Percentiles rank a stretch among this genome's conserved stretches.
Conservation (phyloP, 1,140 invertebrate genomes). For the Meloidogyne exigua region DNA sequence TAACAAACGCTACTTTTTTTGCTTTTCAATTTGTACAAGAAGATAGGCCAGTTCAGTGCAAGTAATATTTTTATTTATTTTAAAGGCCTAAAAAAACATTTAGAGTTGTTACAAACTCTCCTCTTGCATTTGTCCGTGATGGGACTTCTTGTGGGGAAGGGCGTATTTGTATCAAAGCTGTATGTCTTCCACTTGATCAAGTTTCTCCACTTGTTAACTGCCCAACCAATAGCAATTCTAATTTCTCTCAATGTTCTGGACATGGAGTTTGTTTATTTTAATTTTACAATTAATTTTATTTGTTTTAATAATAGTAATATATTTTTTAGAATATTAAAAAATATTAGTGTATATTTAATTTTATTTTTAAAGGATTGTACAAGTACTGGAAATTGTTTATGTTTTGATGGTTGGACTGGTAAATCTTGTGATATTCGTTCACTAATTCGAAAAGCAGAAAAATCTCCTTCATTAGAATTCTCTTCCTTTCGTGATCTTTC, state of each 20-base stretch:
- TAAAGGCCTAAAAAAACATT: constrained; percentile 17
- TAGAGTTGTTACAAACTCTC: constrained; percentile 27
- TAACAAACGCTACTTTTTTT: constrained; percentile 51
- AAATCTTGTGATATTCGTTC: constrained; percentile 75
- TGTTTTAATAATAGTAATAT: no score
- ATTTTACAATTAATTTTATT: neutral
- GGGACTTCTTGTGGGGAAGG: constrained; percentile 57
- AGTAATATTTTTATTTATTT: constrained; percentile 36
- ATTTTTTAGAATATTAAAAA: no score
- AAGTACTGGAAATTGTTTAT: constrained; percentile 86
- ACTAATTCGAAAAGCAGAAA: neutral
- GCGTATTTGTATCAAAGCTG: constrained; percentile 50
- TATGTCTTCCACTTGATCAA: constrained; percentile 55
- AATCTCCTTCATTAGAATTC: neutral
- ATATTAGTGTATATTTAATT: no score
- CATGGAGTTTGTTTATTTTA: constrained; percentile 69
- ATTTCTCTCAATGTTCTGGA: constrained; percentile 80
- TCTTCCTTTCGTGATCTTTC: constrained; percentile 16
- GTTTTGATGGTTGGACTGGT: constrained; percentile 82
- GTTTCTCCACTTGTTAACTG: constrained; percentile 74
- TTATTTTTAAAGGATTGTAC: constrained; percentile 81
- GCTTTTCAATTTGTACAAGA: constrained; percentile 59
- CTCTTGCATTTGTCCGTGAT: constrained; percentile 42
- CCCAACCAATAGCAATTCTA: constrained; percentile 78
- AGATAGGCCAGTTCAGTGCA: constrained; percentile 56